Evolutionary conservation across 2,113 vertebrate genomes (phyloP), one percentile per base, ranked within the genome.

Genomic region (Ptyas mucosa): DNA sequence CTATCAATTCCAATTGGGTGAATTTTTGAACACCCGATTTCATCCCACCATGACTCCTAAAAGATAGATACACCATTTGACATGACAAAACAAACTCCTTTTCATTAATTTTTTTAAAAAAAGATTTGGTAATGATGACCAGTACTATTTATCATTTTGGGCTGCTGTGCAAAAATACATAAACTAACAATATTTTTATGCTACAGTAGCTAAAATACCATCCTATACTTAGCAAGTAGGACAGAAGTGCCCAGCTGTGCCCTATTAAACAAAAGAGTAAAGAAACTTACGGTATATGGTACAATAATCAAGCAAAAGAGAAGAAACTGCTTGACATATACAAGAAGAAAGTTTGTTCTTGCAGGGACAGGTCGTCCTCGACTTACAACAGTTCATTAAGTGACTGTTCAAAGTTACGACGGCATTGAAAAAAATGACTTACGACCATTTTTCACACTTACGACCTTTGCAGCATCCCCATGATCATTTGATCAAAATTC

Each of bases 171-270:
- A 55, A 5, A 69, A 39, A 52, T n/a, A 75, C 9, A 64, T 12
- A 49, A 64, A 61, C 6, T 11, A 46, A 24, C 18, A 21, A n/a
- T n/a, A 2, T 55, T 39, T 55, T 91, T 87, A 46, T 87, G 29
- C 85, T 39, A 14, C 29, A 49, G 29, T 14, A 64, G 49, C 57
- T 92, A 53, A 88, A 88, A 24, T 24, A 53, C 11, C 85, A 69
- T 53, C 29, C 57, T 92, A 88, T 53, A 64, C 86, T 88, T 88
- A 61, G 91, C 91, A 92, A 92, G 57, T 69, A 92, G 86, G 86
- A 57, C 91, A 92, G 57, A 39, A 43, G 49, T 53, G n/a, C 64
- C 91, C 91, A 92, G 91, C 57, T 92, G 91, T 88, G 91, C 49
- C 85, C 91, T 51, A 88, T 69, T 88, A 21, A 87, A 55, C 86